A percentile compares a stretch with the other conserved stretches of the same genome.
Evolutionary conservation across 1,140 invertebrate species (phyloP).

Genomic region (Hirudo medicinalis): DNA sequence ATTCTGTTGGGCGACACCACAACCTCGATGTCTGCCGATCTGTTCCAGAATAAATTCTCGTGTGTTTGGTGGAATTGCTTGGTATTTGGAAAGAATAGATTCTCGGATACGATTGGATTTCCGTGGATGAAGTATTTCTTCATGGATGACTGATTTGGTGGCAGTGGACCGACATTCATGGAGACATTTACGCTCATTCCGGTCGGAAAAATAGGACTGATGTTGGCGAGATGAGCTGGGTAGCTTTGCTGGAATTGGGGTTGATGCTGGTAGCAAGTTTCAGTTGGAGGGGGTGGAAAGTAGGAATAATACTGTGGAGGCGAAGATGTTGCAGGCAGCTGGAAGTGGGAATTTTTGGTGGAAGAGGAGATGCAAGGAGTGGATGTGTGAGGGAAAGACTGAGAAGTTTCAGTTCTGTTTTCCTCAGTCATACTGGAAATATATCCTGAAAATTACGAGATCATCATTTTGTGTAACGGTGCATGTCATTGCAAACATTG

Average conservation of each 20-base stretch:
- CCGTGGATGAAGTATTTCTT: neutral
- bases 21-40: slow-evolving; percentile 7
- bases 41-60: slow-evolving; percentile 4
- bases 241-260: slow-evolving; percentile 29
- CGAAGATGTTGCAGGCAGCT: slow-evolving; percentile 28
- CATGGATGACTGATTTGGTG: slow-evolving; percentile 1
- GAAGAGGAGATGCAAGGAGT: too few species aligned
- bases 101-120: neutral
- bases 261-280: slow-evolving; percentile 22
- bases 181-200: slow-evolving; percentile 2
- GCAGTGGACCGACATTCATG: slow-evolving; percentile 8
- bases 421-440: neutral
- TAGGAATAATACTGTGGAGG: slow-evolving; percentile 24
- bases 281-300: slow-evolving; percentile 19
- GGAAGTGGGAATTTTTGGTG: slow-evolving; percentile 8
- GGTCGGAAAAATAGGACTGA: slow-evolving; percentile 62
- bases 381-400: too few species aligned
- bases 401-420: neutral
- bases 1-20: slow-evolving; percentile 8
- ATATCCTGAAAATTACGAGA: too few species aligned
- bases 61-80: neutral
- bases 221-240: slow-evolving; percentile 24
- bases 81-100: neutral
- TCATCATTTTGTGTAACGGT: too few species aligned
- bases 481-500: too few species aligned